Evolutionary conservation across 1,140 invertebrate species (phyloP), one percentile per base, ranked within the genome.

Genomic region (Lutraria rhynchaena): DNA sequence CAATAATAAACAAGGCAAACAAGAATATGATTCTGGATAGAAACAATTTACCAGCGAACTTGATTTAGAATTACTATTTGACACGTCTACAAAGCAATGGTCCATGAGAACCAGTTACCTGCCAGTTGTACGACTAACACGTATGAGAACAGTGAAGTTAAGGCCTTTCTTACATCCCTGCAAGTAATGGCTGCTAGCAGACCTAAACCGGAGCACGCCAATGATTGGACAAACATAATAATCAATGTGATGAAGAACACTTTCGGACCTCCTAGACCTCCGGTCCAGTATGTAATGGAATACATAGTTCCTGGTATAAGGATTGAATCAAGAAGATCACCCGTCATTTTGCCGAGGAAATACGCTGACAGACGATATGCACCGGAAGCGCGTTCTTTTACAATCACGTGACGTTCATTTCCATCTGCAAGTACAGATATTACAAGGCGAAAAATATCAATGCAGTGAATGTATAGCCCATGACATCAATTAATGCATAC

Each of bases 331-430:
- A 49, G 44, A 49, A 70, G 22, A 19, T 31, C 67, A 24, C 41
- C 27, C 7, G 49, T 53, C 44, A 70, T 49, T n/a, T 19, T 41
- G 0, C 44, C 46, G 22, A 15, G 53, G 44, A 2, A 53, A n/a
- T 70, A 70, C 1, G 67, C 41, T 97, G n/a, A n/a, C n/a, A n/a
- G n/a, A n/a, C n/a, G n/a, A n/a, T n/a, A n/a, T n/a, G n/a, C n/a
- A n/a, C n/a, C n/a, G n/a, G n/a, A n/a, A n/a, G n/a, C n/a, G n/a
- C n/a, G n/a, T n/a, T n/a, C n/a, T n/a, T n/a, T n/a, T 89, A 95
- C 95, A 69, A 97, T 95, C 1, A 97, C 96, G 92, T 96, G 95
- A 87, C 95, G 93, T 92, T 97, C 96, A 41, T 95, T 93, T 65
- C 96, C 96, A 94, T 96, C 96, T 96, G 89, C 27, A 93, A 85